Evolutionary conservation across 30 jellyfish, hydroid and myxozoan genomes (phyloP), one percentile per base, ranked within the genome.

Genomic region (Aurelia sp.): DNA sequence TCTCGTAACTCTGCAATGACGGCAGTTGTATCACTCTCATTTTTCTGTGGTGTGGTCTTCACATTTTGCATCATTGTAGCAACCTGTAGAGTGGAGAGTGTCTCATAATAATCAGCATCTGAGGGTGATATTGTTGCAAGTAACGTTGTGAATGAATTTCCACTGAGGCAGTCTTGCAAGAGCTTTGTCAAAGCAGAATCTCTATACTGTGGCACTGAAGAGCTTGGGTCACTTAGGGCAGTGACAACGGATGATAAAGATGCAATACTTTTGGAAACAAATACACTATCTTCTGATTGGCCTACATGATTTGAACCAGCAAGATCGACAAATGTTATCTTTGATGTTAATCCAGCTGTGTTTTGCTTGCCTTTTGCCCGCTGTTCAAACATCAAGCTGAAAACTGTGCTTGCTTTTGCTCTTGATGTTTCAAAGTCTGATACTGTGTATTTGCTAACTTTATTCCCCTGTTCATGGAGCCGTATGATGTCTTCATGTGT

Each of bases 391-490:
- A 82, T 61, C 15, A 92, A 71, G 13, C 92, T 84, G 60, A 91
- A 91, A 4, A 91, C 85, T 50, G 97, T 84, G 53, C 83, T 82
- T 11, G 97, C 81, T 44, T 86, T 90, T 75, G 89, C 88, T 27
- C 80, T 21, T 24, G 91, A 59, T 0, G 88, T 27, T 63, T 89
- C 74, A 70, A 63, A 79, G 63, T 89, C 89, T 13, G 91, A 80
- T 12, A 89, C 90, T 15, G 97, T 86, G 63, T 86, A 87, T 40
- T 92, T 92, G 86, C 91, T 85, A 44, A 92, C 93, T 69, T 96
- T 80, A 66, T 59, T 78, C 24, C 98, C 98, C 66, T 92, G 98
- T 24, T 92, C 98, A 61, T 92, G 93, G 5, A 92, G 91, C 60
- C 98, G 44, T 11, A 81, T 70, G 4, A 92, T 85, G 72, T 92